Evolutionary conservation across 2,113 vertebrate species (phyloP), one percentile per base, ranked within the genome.

Genomic region (western clawed frog (Xenopus tropicalis)): DNA sequence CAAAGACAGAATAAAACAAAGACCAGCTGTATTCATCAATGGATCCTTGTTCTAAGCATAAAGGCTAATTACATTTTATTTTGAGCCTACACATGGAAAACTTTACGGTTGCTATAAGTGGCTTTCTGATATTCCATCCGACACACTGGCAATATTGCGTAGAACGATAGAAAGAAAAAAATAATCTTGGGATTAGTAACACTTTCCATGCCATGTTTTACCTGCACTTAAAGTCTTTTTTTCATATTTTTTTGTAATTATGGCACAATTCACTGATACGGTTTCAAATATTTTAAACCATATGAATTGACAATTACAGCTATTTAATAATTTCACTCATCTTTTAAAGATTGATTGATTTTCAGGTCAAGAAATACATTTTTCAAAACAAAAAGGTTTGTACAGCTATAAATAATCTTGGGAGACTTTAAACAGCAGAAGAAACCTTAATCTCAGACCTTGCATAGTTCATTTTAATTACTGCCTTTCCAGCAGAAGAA

Each of bases 21-120:
- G 90, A 83, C 86, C 87, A 92, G 90, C 92, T 93, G 92, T 93
- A 88, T 85, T 92, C 91, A 91, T 93, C 92, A 93, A 93, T 93
- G 91, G 87, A 88, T 86, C 90, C 92, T 93, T 93, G 91, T 93
- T 93, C 91, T 83, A 85, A 85, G 83, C 88, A 92, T 85, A 90
- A 92, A 92, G 92, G 88, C 89, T 91, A 92, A 93, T 93, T 93
- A 91, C 88, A 88, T 90, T 90, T 91, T 84, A 89, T 89, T 90
- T 90, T 91, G 90, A 92, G 90, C 90, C 88, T 90, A 90, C 90
- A 90, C 90, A 90, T 87, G 90, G 90, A 93, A 92, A 93, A 92
- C 90, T 92, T 90, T 83, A 84, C 85, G 71, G 84, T 84, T 80
- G 86, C 86, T 78, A 79, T 87, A 86, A 86, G 81, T 62, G 85